phyloP scores from a whole-genome alignment of 2,888 invertebrate species.

The Caradrina clavipalpis region DNA sequence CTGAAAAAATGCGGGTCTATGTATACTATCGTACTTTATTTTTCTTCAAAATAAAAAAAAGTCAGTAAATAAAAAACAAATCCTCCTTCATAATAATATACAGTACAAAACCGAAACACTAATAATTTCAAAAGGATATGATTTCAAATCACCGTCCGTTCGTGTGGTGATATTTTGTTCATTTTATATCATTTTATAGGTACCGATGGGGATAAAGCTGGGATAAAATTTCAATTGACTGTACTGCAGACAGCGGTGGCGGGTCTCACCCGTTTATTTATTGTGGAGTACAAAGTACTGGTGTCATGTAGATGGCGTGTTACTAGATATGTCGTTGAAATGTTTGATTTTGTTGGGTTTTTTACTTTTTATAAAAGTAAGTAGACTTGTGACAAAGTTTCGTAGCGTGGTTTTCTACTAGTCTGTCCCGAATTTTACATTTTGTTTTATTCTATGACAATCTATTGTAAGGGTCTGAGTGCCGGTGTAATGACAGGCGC shows the following conservation, averaged over 20 bases:
- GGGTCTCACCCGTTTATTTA: constrained; percentile 88
- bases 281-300: constrained; percentile 83
- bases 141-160: constrained; percentile 75
- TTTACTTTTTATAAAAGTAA: not conserved
- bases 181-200: constrained; percentile 87
- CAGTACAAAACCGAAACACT: constrained; percentile 56
- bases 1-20: no score
- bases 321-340: constrained; percentile 66
- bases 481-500: no score
- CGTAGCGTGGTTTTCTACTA: no score
- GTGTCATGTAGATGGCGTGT: constrained; percentile 60
- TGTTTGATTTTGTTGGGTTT: not conserved
- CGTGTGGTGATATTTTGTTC: constrained; percentile 79
- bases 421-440: no score
- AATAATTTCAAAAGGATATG: constrained; percentile 76
- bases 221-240: constrained; percentile 90
- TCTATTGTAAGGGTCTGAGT: no score
- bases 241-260: constrained; percentile 84
- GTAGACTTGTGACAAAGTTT: no score
- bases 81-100: constrained; percentile 25
- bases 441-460: no score
- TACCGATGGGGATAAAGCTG: constrained; percentile 84
- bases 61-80: not conserved
- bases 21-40: no score
- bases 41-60: not conserved